Evolutionary conservation across 2,888 invertebrate species (phyloP).

Genomic region (Apotomis betuletana): DNA sequence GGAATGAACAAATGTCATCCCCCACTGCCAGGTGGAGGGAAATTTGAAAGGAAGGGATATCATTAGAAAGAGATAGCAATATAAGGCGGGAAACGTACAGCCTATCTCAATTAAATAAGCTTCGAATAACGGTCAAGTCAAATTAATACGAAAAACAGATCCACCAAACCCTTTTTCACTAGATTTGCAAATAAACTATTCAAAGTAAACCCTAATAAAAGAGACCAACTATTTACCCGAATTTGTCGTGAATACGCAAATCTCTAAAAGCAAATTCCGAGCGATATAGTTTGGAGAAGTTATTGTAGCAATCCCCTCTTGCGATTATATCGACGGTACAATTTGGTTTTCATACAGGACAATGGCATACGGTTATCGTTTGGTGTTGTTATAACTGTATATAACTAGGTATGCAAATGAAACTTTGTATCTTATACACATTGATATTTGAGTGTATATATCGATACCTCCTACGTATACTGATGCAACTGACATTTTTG

Average conservation of each 20-base stretch:
- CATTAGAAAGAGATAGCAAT: no score
- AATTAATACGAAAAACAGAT: conserved; percentile 7
- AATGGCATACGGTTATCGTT: conserved; percentile 23
- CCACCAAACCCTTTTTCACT: conserved; percentile 16
- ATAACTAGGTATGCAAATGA: conserved; percentile 4
- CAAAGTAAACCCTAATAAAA: conserved; percentile 33
- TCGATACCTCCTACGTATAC: no score
- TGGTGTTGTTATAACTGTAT: conserved; percentile 8
- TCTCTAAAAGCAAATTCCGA: conserved; percentile 27
- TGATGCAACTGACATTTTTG: no score
- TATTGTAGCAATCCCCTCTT: conserved; percentile 33
- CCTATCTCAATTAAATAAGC: no score
- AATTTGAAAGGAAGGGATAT: no score
- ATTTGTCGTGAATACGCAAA: conserved; percentile 35
- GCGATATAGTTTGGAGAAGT: conserved; percentile 33
- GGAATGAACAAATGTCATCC: no score
- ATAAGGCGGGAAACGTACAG: no score
- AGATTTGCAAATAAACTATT: conserved; percentile 20
- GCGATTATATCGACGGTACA: conserved; percentile 32
- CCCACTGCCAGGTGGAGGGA: no score
- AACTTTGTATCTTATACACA: conserved; percentile 11
- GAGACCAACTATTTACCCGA: conserved; percentile 31
- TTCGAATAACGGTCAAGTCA: no score
- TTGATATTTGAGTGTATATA: not conserved
- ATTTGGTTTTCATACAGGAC: conserved; percentile 36